Percentiles rank a stretch among this genome's conserved stretches.
Conservation (phyloP, 1,140 invertebrate species). For the Cydia pomonella region DNA sequence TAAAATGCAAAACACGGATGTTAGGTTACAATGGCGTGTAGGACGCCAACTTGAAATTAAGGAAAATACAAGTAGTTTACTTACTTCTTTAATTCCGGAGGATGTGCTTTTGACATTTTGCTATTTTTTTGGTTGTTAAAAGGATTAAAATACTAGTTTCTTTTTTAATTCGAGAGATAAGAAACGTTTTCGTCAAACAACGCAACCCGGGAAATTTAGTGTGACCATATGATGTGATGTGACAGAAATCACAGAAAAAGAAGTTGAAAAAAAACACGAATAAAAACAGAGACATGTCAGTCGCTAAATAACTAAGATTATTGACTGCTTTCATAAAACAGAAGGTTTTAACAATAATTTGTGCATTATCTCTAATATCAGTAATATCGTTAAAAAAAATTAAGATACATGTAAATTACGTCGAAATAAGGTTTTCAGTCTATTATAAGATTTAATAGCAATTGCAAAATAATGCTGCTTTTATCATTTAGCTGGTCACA, state of each 20-base stretch:
- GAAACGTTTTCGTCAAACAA: neutral
- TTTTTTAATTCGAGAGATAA: neutral
- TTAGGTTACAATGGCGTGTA: conserved; percentile 17
- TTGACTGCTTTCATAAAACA: no score
- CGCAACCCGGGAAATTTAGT: conserved; percentile 27
- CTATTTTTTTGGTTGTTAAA: conserved; percentile 28
- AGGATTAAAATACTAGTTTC: neutral
- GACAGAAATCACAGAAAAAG: no score
- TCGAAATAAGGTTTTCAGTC: no score
- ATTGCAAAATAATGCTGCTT: neutral
- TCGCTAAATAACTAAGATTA: no score
- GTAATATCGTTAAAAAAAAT: no score
- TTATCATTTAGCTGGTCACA: neutral
- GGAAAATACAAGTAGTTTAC: conserved; percentile 46
- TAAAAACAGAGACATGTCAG: no score
- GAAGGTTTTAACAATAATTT: neutral
- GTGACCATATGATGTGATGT: neutral
- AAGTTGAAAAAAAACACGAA: no score
- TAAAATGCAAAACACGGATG: conserved; percentile 14
- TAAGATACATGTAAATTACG: no score
- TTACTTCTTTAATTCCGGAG: conserved; percentile 93
- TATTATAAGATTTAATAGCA: no score
- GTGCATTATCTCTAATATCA: neutral
- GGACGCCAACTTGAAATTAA: conserved; percentile 32
- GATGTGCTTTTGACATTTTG: conserved; percentile 93